Percentiles rank a stretch among this genome's conserved stretches.
These are phyloP conservation scores for Nephotettix cincticeps DNA, from an alignment of 1,140 invertebrate genomes.

Conservation along the genomic window DNA sequence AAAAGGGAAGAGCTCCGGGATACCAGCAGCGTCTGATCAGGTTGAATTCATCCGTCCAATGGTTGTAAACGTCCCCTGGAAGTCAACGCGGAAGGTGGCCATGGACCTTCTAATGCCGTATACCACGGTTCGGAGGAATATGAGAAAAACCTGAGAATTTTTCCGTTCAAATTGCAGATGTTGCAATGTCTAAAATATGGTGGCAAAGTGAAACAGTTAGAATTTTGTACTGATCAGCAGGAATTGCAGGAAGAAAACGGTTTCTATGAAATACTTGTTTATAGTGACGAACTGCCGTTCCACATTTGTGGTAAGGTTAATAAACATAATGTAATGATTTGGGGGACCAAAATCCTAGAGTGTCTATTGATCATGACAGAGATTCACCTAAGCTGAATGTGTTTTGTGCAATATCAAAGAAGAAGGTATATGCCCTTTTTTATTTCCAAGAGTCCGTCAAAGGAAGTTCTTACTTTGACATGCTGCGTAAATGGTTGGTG, in stretches of 20 bases:
- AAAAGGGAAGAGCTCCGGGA: conserved; percentile 13
- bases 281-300: not conserved
- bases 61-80: not conserved
- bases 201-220: not conserved
- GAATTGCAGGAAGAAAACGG: not conserved
- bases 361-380: not conserved
- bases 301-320: conserved; percentile 4
- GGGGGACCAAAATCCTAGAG: not conserved
- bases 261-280: no score
- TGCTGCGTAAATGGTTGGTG: not conserved
- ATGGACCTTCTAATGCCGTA: conserved; percentile 5
- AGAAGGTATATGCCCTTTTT: not conserved
- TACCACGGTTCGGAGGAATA: not conserved
- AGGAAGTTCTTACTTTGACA: not conserved
- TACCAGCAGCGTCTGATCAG: conserved; percentile 6
- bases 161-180: conserved; percentile 6
- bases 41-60: not conserved
- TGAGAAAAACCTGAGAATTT: not conserved
- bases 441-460: not conserved
- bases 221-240: not conserved
- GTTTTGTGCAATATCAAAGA: no score
- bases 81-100: conserved; percentile 11
- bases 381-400: no score
- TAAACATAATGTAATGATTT: not conserved
- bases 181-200: not conserved